Percentiles rank a stretch among this genome's conserved stretches.
Conservation (phyloP, 2,888 invertebrate genomes). For the Creontiades dilutus region DNA sequence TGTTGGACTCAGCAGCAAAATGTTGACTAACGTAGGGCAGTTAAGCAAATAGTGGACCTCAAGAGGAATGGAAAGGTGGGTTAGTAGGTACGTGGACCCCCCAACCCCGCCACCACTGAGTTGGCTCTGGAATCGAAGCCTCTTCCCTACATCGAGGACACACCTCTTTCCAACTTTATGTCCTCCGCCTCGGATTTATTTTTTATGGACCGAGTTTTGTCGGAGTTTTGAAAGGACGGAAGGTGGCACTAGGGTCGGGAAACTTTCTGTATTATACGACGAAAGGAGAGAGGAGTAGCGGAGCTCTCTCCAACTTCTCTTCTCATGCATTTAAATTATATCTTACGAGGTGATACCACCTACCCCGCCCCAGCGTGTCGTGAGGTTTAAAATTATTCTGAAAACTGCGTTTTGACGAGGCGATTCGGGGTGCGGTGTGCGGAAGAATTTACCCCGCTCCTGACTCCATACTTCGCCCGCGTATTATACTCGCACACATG, state of each 20-base stretch:
- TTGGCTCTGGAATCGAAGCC: background rate
- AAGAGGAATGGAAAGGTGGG: too few relatives aligned
- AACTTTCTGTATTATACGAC: constrained; percentile 49
- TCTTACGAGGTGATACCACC: constrained; percentile 49
- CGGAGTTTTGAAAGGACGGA: background rate
- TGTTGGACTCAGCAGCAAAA: too few relatives aligned
- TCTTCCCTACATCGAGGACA: background rate
- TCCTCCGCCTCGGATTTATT: background rate
- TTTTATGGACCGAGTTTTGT: constrained; percentile 25
- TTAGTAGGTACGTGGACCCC: too few relatives aligned
- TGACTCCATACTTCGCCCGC: too few relatives aligned
- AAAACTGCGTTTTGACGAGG: constrained; percentile 13
- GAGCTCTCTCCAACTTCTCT: constrained; percentile 32
- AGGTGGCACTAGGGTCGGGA: constrained; percentile 20
- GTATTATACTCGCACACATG: too few relatives aligned
- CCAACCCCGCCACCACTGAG: background rate
- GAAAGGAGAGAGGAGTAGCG: background rate
- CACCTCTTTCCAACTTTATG: constrained; percentile 6
- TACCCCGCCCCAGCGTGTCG: background rate
- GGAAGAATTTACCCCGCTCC: too few relatives aligned
- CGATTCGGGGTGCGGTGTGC: background rate
- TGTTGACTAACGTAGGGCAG: too few relatives aligned
- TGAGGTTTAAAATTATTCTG: constrained; percentile 5
- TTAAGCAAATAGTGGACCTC: too few relatives aligned
- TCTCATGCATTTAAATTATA: constrained; percentile 60